These are phyloP conservation scores for Sphyrna mokarran DNA, from an alignment of 2,113 vertebrate genomes.

Conservation along the genomic window DNA sequence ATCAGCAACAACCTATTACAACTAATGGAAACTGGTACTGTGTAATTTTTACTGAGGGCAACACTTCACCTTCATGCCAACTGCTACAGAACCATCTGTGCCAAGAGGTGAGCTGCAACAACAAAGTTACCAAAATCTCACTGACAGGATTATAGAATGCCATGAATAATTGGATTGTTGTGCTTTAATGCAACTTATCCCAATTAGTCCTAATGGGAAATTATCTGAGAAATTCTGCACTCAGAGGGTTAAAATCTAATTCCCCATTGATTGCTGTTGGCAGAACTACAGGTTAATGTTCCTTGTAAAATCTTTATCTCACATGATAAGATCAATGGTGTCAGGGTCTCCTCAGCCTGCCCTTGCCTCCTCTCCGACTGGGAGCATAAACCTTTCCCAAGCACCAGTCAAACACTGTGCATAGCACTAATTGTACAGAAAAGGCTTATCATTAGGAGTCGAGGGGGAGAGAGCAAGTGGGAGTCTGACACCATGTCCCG, in stretches of 20 bases:
- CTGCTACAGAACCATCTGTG: neutral
- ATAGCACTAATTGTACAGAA: neutral
- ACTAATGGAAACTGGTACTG: neutral
- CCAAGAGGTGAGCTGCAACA: neutral
- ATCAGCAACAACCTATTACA: neutral
- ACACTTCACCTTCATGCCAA: no score
- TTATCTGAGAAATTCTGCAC: neutral
- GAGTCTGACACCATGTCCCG: neutral
- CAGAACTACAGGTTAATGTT: neutral
- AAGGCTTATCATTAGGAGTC: neutral
- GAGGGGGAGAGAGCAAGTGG: neutral
- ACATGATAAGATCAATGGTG: neutral
- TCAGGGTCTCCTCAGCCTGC: neutral
- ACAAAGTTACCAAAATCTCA: neutral
- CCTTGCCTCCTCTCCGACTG: neutral
- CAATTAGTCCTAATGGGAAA: neutral
- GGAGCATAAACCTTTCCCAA: slow-evolving; percentile 7
- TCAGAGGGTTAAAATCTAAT: neutral
- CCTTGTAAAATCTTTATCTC: neutral
- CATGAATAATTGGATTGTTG: neutral
- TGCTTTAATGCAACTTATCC: neutral
- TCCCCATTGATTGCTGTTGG: neutral
- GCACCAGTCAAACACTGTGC: neutral
- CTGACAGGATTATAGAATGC: neutral
- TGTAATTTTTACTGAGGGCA: neutral